Conservation (phyloP, 2,113 vertebrate genomes). For the Nerophis ophidion region DNA sequence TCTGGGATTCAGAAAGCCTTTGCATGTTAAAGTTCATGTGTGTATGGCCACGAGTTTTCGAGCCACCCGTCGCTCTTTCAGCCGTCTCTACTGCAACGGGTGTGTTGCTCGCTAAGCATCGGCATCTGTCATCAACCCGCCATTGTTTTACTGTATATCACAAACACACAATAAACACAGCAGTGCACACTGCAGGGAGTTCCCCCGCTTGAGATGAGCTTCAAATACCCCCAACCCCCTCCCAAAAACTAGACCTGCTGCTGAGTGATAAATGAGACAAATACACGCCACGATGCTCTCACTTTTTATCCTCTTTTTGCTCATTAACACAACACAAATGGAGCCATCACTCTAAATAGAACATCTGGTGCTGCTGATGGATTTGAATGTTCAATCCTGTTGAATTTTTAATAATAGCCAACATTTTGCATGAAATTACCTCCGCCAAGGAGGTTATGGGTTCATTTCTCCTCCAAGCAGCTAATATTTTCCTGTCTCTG, state of each 20-base stretch:
- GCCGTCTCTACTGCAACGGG: neutral
- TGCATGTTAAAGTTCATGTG: conserved; percentile 23
- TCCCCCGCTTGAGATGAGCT: conserved; percentile 50
- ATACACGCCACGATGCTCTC: conserved; percentile 32
- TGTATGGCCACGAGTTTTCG: conserved; percentile 28
- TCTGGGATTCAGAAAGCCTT: conserved; percentile 45
- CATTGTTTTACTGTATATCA: conserved; percentile 1
- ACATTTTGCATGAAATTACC: conserved; percentile 16
- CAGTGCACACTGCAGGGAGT: conserved; percentile 29
- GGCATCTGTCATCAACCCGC: neutral
- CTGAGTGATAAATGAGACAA: conserved; percentile 65
- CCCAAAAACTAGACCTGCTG: conserved; percentile 43
- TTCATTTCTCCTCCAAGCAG: too few species aligned
- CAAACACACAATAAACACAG: conserved; percentile 23
- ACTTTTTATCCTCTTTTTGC: conserved; percentile 32
- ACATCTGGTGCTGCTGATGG: conserved; percentile 13
- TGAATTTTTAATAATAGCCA: conserved; percentile 19
- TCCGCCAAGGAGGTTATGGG: too few species aligned
- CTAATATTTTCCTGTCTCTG: too few species aligned
- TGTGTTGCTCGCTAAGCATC: too few species aligned
- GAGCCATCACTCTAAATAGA: conserved; percentile 37
- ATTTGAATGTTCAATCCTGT: conserved; percentile 18
- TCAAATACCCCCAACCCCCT: conserved; percentile 38
- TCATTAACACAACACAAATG: conserved; percentile 52
- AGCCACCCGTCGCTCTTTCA: neutral